Conservation (phyloP, 2,888 invertebrate species). For the Drosophila eohydei region DNA sequence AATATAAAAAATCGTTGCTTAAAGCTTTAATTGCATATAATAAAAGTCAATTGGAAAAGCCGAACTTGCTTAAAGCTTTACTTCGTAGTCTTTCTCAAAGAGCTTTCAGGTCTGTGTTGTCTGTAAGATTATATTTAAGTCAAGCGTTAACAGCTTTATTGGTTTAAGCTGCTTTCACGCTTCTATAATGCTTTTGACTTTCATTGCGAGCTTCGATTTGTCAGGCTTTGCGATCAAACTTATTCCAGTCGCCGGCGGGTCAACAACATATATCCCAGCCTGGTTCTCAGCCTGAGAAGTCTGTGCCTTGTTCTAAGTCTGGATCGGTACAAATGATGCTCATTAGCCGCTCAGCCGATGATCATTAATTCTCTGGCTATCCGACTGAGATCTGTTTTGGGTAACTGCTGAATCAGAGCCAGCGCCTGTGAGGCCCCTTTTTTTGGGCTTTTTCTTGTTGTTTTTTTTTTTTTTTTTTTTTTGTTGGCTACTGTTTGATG, state of each 20-base stretch:
- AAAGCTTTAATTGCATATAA: neutral
- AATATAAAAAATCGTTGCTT: neutral
- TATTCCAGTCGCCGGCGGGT: constrained; percentile 14
- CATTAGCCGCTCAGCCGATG: constrained; percentile 47
- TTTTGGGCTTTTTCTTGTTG: neutral
- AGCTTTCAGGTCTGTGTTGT: neutral
- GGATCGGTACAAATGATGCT: constrained; percentile 39
- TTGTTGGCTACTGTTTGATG: constrained; percentile 20
- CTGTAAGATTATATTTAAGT: neutral
- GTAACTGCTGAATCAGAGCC: constrained; percentile 17
- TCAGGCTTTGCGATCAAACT: neutral
- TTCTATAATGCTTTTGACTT: neutral
- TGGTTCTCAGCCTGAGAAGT: neutral
- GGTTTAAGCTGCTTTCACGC: neutral
- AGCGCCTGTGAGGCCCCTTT: constrained; percentile 44
- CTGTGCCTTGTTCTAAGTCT: constrained; percentile 12
- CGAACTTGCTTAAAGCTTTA: neutral
- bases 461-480: neutral
- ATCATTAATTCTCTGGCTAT: constrained; percentile 46
- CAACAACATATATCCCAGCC: constrained; percentile 20
- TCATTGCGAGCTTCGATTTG: neutral
- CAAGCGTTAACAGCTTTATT: neutral
- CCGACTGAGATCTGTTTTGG: constrained; percentile 27
- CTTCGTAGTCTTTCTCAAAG: too few relatives aligned
- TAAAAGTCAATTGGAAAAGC: neutral